These are phyloP conservation scores for Patella caerulea DNA, from an alignment of 2,888 invertebrate species.

Conservation along the genomic window DNA sequence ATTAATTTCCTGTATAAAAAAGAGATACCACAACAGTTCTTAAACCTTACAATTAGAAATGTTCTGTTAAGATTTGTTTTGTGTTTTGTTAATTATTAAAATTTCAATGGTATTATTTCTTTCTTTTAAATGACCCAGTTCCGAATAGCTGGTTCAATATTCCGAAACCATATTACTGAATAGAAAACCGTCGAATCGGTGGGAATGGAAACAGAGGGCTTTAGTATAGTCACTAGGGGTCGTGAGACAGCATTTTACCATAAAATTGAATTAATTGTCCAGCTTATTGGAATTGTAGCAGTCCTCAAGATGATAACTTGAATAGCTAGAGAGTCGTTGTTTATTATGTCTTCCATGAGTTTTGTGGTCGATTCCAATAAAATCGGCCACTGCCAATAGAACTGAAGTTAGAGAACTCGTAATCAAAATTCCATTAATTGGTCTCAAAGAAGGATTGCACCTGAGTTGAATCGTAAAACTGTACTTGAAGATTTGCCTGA, in stretches of 20 bases:
- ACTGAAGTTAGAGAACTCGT: conserved; percentile 9
- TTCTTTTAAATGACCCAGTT: no score
- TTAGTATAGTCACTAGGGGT: conserved; percentile 20
- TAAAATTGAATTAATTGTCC: conserved; percentile 28
- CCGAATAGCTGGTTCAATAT: no score
- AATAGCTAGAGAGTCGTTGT: conserved; percentile 12
- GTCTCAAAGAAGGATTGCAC: conserved; percentile 10
- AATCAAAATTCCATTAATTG: conserved; percentile 13
- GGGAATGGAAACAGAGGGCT: not conserved
- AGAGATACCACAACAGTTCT: no score
- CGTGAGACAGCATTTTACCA: conserved; percentile 24
- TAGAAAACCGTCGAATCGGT: no score
- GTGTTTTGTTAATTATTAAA: no score
- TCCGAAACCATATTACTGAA: no score
- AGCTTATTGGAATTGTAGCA: conserved; percentile 25
- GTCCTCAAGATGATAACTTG: conserved; percentile 11
- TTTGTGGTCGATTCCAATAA: not conserved
- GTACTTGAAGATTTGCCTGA: conserved; percentile 6
- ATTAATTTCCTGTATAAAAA: not conserved
- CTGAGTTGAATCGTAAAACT: conserved; percentile 10
- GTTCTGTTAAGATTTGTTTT: no score
- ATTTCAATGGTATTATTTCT: no score
- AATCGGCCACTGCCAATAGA: conserved; percentile 2
- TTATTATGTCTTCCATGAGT: conserved; percentile 9
- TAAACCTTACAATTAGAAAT: no score